These are phyloP conservation scores for Stomatorhinus ivindoensis DNA, from an alignment of 2,113 vertebrate species.

Conservation along the genomic window DNA sequence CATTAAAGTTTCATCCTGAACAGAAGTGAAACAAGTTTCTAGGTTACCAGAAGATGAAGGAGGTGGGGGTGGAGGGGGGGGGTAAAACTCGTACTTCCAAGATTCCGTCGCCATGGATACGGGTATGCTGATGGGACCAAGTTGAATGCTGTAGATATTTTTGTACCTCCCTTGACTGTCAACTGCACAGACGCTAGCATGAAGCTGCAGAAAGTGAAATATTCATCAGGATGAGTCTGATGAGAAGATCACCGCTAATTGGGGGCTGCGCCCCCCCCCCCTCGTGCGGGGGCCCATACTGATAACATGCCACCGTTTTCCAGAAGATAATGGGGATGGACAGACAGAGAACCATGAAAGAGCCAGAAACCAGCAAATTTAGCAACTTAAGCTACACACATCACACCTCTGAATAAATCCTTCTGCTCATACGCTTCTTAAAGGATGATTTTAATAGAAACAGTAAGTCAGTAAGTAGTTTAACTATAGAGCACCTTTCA, in stretches of 20 bases:
- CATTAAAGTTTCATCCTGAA: constrained; percentile 25
- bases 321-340: constrained; percentile 16
- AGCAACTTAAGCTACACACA: neutral
- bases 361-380: neutral
- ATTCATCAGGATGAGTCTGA: constrained; percentile 33
- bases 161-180: neutral
- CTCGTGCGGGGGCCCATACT: constrained; percentile 35
- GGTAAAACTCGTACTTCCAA: constrained; percentile 12
- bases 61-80: constrained; percentile 21
- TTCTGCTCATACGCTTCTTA: neutral
- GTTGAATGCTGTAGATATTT: constrained; percentile 10
- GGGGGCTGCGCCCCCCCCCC: constrained; percentile 25
- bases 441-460: neutral
- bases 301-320: constrained; percentile 33
- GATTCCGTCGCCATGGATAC: constrained; percentile 25
- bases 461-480: neutral
- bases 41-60: constrained; percentile 33
- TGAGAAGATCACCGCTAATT: constrained; percentile 50
- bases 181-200: neutral
- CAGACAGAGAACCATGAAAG: neutral
- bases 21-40: constrained; percentile 29
- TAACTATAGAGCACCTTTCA: neutral
- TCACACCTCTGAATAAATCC: neutral
- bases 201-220: constrained; percentile 23
- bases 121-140: constrained; percentile 14